phyloP scores from a whole-genome alignment of 1,140 invertebrate genomes.

The Atta texana region DNA sequence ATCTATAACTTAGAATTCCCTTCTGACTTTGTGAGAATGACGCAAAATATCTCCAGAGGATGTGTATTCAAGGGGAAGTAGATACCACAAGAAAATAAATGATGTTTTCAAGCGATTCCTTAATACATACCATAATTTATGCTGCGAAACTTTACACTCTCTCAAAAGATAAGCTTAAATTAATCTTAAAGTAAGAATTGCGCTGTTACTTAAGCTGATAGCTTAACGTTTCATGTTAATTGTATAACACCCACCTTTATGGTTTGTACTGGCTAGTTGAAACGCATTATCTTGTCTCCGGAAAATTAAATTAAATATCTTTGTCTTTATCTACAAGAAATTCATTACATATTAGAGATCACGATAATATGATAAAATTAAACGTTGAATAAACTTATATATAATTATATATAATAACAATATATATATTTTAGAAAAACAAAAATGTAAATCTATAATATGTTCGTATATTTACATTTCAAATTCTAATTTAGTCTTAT shows the following conservation, averaged over 20 bases:
- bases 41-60: not conserved
- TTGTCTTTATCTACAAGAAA: not conserved
- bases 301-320: slow-evolving; percentile 20
- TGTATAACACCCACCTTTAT: slow-evolving; percentile 26
- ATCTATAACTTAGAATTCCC: slow-evolving; percentile 21
- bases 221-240: slow-evolving; percentile 47
- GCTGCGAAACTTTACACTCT: slow-evolving; percentile 6
- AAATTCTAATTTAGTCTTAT: not conserved
- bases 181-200: slow-evolving; percentile 44
- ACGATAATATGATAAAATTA: not conserved
- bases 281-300: not conserved
- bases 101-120: slow-evolving; percentile 13
- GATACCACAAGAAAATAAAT: slow-evolving; percentile 16
- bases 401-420: not conserved
- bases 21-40: slow-evolving; percentile 20
- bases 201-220: slow-evolving; percentile 29
- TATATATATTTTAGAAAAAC: not conserved
- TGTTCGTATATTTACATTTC: not conserved
- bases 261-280: slow-evolving; percentile 15
- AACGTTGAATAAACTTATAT: not conserved
- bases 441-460: not conserved
- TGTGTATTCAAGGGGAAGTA: slow-evolving; percentile 14
- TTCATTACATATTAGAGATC: not conserved
- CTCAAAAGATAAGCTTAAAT: slow-evolving; percentile 19
- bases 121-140: slow-evolving; percentile 37